A percentile compares a stretch with the other conserved stretches of the same genome.
Conservation (phyloP, 30 jellyfish, hydroid and myxozoan genomes). For the Calvadosia cruxmelitensis region DNA sequence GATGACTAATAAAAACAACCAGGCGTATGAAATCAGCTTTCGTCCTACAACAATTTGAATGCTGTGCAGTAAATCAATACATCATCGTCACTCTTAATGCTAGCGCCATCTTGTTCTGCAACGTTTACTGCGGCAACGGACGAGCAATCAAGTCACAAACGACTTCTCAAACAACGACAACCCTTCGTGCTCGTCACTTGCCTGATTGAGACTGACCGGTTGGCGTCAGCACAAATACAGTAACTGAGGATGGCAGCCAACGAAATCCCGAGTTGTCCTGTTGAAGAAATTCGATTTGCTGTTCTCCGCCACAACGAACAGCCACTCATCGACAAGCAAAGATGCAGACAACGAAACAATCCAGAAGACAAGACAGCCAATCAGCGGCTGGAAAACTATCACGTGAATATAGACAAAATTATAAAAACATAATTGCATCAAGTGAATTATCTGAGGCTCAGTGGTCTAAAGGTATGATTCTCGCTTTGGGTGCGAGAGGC, state of each 20-base stretch:
- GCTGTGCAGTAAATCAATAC: too few species aligned
- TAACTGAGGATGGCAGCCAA: slow-evolving; percentile 33
- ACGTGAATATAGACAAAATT: background rate
- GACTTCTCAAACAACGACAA: too few species aligned
- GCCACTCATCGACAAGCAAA: slow-evolving; percentile 12
- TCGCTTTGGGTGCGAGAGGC: slow-evolving; percentile 5
- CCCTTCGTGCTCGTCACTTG: too few species aligned
- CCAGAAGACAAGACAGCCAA: background rate
- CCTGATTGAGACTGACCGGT: background rate
- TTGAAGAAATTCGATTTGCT: slow-evolving; percentile 70
- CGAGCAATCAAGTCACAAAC: too few species aligned
- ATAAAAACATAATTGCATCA: too few species aligned
- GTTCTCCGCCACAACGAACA: slow-evolving; percentile 65
- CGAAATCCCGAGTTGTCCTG: slow-evolving; percentile 57
- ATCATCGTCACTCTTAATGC: too few species aligned
- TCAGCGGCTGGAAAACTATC: background rate
- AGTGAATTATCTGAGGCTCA: background rate
- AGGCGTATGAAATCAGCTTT: too few species aligned
- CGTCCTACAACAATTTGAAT: too few species aligned
- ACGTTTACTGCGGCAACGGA: too few species aligned
- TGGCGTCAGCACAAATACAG: slow-evolving; percentile 20
- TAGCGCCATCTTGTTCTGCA: too few species aligned
- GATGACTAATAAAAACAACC: too few species aligned
- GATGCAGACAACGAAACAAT: background rate
- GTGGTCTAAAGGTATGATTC: slow-evolving; percentile 2